Conservation (phyloP, 2,888 invertebrate species). For the Lycophotia porphyrea region DNA sequence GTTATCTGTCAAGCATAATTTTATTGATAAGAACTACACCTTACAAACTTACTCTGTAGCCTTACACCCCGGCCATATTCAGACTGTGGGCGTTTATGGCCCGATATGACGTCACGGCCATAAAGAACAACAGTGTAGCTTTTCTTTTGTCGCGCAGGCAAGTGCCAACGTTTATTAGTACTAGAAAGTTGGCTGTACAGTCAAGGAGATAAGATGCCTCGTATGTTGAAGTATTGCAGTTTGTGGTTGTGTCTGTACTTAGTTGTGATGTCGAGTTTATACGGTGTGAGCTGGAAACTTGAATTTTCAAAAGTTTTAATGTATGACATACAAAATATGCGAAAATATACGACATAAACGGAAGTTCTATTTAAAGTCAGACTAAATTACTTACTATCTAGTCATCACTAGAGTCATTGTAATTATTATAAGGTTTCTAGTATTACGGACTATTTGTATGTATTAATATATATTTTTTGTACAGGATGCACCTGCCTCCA, state of each 20-base stretch:
- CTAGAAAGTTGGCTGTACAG: conserved; percentile 45
- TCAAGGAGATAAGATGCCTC: conserved; percentile 48
- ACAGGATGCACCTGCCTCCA: too few relatives aligned
- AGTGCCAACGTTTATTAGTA: conserved; percentile 48
- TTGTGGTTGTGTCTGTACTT: conserved; percentile 12
- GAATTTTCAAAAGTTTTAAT: not conserved
- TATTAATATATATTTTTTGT: too few relatives aligned
- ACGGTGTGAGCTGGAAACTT: not conserved
- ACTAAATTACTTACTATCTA: too few relatives aligned
- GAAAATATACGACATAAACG: too few relatives aligned
- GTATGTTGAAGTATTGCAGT: conserved; percentile 29
- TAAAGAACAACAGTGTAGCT: conserved; percentile 48
- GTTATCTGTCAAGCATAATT: conserved; percentile 27
- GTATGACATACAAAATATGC: not conserved
- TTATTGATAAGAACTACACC: conserved; percentile 43
- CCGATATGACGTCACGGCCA: conserved; percentile 29
- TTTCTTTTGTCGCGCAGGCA: conserved; percentile 27
- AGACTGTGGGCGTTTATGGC: conserved; percentile 11
- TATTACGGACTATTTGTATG: too few relatives aligned
- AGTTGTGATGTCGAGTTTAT: not conserved
- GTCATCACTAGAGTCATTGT: too few relatives aligned
- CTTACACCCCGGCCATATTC: conserved; percentile 9
- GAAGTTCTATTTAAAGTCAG: too few relatives aligned
- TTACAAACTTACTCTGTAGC: conserved; percentile 27
- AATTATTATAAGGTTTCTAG: too few relatives aligned